Base-by-base conservation (phyloP, 2,113 vertebrate species). In the Potamarius usumacintae region DNA sequence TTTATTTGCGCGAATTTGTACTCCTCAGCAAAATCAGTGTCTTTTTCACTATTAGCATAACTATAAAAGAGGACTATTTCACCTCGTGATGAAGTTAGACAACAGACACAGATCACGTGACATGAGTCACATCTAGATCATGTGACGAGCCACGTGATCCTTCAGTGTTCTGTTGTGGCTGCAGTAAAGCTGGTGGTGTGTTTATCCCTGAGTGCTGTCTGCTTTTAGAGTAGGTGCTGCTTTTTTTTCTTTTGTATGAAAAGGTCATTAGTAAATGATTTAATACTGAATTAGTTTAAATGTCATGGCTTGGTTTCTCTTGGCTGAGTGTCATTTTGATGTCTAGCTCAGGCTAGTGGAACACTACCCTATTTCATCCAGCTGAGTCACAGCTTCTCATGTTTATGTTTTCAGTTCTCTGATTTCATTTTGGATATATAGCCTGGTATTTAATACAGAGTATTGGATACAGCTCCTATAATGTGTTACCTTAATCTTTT, bases 61-160 rank as follows among this genome's bases (percentile, higher is more conserved):
- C 14, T 67, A 15, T 14, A 30, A 14, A 67, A n/a, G 65, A 12
- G 30, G 30, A 34, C 34, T 1, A 55, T 6, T 60, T 30, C 11
- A 12, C 10, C 18, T 12, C 30, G n/a, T 7, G 15, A 55, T 84
- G 67, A 57, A 67, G n/a, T 50, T 18, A 15, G 12, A 0, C 34
- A 5, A 34, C 20, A 4, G n/a, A 5, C 30, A 65, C 1, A 1
- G 30, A 25, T 58, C 83, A 84, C 67, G 55, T 84, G 67, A 84
- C 15, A 15, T 27, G 10, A 20, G 50, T 1, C 17, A 6, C 63
- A 10, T 22, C 2, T 30, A 12, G 18, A 72, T 72, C 83, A 84
- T 25, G 67, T 84, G 67, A 84, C 67, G 25, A 57, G 7, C 83
- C 25, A 72, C 67, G 79, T 82, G 79, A 82, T 20, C 25, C 5